Evolutionary conservation across 2,888 invertebrate species (phyloP), one percentile per base, ranked within the genome.

Genomic region (Melieria crassipennis): DNA sequence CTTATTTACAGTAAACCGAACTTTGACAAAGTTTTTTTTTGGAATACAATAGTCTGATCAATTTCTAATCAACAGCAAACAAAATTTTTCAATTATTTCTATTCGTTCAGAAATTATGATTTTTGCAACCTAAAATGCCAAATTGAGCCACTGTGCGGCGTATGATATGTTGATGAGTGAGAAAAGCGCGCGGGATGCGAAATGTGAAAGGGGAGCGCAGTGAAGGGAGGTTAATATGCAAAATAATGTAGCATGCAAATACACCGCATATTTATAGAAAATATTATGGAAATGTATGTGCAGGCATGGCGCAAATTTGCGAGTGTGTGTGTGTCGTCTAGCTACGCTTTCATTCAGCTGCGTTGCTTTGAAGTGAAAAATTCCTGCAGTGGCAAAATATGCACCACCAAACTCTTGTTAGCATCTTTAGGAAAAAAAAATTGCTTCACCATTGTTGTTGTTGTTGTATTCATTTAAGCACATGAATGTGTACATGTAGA

Each of bases 211-310:
- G 52, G 52, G 5, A 52, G 52, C 52, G 6, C 9, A 11, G 11
- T 11, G 11, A 13, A 5, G 13, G 52, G 52, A 52, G 13, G 52
- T 13, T 52, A 52, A 52, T 52, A 7, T 52, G 30, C 30, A 30
- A 30, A 30, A 30, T 30, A 30, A 30, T 30, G 30, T 30, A 1
- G 30, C 30, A 52, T 52, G 13, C 52, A 52, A 52, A 52, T 52
- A 7, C 52, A 13, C 10, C 52, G 52, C 52, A 52, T 52, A 52
- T 52, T 52, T 52, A 52, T 52, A 52, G 52, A 52, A 52, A 52
- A 52, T 7, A n/a, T 52, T 52, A 9, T 52, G 11, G 11, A 7
- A n/a, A 9, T 52, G 52, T 52, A 52, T 52, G 52, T 5, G 11
- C 9, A 50, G 9, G 9, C 50, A 13, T 52, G 52, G 11, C 5